These are phyloP conservation scores for Watsonalla cultraria DNA, from an alignment of 2,888 invertebrate species.

Conservation along the genomic window DNA sequence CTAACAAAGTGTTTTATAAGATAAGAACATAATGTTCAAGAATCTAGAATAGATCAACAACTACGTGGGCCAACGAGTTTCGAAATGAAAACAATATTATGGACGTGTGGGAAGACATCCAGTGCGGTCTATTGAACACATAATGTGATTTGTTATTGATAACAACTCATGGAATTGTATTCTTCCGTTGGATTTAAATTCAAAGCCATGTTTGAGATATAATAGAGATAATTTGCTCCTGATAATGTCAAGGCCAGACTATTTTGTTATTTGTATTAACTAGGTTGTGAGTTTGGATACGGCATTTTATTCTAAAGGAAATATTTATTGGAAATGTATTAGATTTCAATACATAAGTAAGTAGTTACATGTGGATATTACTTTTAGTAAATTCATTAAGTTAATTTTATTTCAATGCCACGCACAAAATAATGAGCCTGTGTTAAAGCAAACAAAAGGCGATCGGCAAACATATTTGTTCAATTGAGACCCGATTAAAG, in stretches of 20 bases:
- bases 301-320: no score
- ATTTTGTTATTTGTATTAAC: background rate
- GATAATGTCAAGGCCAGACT: background rate
- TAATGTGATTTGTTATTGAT: background rate
- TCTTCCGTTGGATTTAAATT: background rate
- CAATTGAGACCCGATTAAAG: slow-evolving; percentile 46
- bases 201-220: background rate
- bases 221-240: background rate
- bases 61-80: background rate
- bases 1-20: background rate
- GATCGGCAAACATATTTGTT: slow-evolving; percentile 36
- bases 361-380: slow-evolving; percentile 14
- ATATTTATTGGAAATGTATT: no score
- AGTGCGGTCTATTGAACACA: background rate
- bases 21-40: background rate
- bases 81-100: background rate
- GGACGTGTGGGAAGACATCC: slow-evolving; percentile 1
- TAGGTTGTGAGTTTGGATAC: no score
- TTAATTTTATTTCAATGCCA: slow-evolving; percentile 20
- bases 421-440: slow-evolving; percentile 13
- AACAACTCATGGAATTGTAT: background rate
- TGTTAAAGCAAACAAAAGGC: slow-evolving; percentile 32
- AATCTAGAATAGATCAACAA: background rate
- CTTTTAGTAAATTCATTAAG: slow-evolving; percentile 13
- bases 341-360: background rate